phyloP scores from a whole-genome alignment of 2,113 vertebrate species.

The Oryzias javanicus region DNA sequence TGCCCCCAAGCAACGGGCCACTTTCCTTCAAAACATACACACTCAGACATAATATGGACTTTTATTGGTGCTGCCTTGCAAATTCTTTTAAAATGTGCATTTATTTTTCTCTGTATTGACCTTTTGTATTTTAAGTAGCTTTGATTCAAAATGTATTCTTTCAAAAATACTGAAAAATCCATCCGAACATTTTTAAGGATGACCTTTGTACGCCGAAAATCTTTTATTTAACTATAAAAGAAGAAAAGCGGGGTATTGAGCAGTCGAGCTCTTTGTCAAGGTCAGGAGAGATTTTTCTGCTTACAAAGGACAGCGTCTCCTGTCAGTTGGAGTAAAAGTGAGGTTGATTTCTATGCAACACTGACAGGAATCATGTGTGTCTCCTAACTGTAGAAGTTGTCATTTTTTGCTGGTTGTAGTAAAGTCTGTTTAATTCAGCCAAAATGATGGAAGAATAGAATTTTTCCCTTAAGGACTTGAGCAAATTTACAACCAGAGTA shows the following conservation, averaged over 20 bases:
- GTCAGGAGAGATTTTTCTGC: constrained; percentile 39
- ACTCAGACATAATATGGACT: not conserved
- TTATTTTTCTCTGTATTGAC: too few relatives aligned
- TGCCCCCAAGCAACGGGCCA: constrained; percentile 60
- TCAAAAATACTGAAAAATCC: too few relatives aligned
- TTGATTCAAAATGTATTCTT: too few relatives aligned
- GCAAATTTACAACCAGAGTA: too few relatives aligned
- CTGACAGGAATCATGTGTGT: constrained; percentile 26
- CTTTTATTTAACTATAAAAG: too few relatives aligned
- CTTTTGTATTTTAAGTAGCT: too few relatives aligned
- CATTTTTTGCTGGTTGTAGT: constrained; percentile 7
- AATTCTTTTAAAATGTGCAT: too few relatives aligned
- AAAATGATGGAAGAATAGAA: not conserved
- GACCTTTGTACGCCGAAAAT: too few relatives aligned
- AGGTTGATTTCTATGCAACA: constrained; percentile 14
- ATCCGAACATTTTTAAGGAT: too few relatives aligned
- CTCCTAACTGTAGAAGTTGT: constrained; percentile 6
- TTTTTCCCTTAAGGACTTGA: not conserved
- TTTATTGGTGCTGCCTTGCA: too few relatives aligned
- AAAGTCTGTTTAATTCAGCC: constrained; percentile 7
- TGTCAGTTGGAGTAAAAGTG: constrained; percentile 41
- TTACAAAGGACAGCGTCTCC: constrained; percentile 34
- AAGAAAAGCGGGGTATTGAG: constrained; percentile 19
- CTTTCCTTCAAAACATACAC: constrained; percentile 29
- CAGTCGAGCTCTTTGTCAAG: constrained; percentile 42